These are phyloP conservation scores for Harpagifer antarcticus DNA, from an alignment of 2,797 vertebrate genomes.

Conservation along the genomic window DNA sequence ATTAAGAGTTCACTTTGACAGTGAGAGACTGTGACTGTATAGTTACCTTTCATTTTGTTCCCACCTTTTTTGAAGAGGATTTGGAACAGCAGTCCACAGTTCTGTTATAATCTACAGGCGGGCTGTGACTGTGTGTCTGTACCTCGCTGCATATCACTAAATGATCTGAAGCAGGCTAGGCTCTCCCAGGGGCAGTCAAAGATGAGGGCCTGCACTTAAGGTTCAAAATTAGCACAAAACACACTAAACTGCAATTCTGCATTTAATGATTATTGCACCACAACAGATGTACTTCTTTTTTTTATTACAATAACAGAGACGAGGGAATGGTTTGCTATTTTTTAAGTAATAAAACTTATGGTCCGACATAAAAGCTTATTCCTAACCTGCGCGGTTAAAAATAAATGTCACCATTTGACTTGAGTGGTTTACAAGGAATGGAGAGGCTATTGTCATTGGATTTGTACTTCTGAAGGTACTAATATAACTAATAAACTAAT, in stretches of 20 bases:
- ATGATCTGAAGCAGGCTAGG: conserved; percentile 59
- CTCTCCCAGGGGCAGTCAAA: conserved; percentile 42
- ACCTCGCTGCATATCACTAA: conserved; percentile 45
- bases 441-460: neutral
- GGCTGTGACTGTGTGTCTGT: conserved; percentile 14
- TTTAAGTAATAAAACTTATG: conserved; percentile 18
- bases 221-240: conserved; percentile 45
- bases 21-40: conserved; percentile 11
- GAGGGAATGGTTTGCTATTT: conserved; percentile 6
- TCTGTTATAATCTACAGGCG: conserved; percentile 49
- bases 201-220: conserved; percentile 35
- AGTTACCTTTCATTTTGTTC: conserved; percentile 2
- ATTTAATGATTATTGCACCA: conserved; percentile 39
- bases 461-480: neutral
- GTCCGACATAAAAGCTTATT: conserved; percentile 17
- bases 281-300: conserved; percentile 42
- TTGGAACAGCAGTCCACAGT: conserved; percentile 45
- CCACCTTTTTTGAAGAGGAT: neutral
- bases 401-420: neutral
- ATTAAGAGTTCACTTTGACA: conserved; percentile 17
- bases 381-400: conserved; percentile 1
- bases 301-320: conserved; percentile 37
- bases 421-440: conserved; percentile 12
- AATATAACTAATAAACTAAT: too few relatives aligned
- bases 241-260: conserved; percentile 33